Base-by-base conservation (phyloP, 2,113 vertebrate species). In the Onychostruthus taczanowskii region DNA sequence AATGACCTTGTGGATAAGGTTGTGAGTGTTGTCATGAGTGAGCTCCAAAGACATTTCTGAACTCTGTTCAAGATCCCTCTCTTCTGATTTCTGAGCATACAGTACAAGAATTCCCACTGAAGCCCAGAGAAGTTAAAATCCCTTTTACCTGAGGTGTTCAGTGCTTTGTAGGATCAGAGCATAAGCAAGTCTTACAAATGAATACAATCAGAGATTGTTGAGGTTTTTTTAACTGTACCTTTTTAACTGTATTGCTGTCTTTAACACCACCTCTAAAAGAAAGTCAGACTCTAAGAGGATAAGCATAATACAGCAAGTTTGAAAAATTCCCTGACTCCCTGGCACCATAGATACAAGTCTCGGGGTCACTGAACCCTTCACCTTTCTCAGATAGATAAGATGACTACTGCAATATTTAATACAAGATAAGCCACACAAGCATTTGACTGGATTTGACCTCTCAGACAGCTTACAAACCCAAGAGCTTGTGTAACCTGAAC, bases 381-480 rank as follows among this genome's bases (percentile, higher is more conserved):
- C 95, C 86, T 94, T 90, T 90, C 76, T 93, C 85, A 92, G 80
- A 90, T 68, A 94, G 90, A 96, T 96, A 96, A 97, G 90, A 93
- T 92, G 90, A 94, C 93, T 96, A 77, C 85, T 88, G 86, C 90
- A 96, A 93, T 93, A 97, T 95, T 94, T 96, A 96, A 96, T 82
- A 88, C 62, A 88, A 97, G 94, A 92, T 96, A 96, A 94, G 86
- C 85, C 73, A 90, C 90, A 96, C 62, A 93, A 90, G 90, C 58
- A 89, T 97, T 95, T 97, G 95, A 93, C 96, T 95, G 83, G 64
- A 67, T 96, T 96, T 97, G 93, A 95, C 95, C 95, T 96, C 86
- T 94, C 83, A 90, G 79, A 84, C 93, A 93, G 86, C 93, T 96
- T 96, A 95, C 88, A 96, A 89, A 94, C 86, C 82, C 95, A 94